These are phyloP conservation scores for Iselma pallidipennis DNA, from an alignment of 2,888 invertebrate genomes.

Conservation along the genomic window DNA sequence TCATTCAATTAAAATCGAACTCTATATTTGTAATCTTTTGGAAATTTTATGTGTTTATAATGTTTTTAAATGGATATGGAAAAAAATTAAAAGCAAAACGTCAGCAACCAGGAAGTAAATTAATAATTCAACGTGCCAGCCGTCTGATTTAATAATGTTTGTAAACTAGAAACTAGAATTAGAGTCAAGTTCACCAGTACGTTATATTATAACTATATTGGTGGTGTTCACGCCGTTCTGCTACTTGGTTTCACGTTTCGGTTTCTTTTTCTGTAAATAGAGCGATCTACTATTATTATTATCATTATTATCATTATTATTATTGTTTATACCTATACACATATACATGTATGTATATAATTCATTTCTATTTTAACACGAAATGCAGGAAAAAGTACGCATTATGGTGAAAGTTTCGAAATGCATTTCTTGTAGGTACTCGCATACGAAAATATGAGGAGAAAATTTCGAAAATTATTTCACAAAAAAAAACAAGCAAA, in stretches of 20 bases:
- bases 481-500: no score
- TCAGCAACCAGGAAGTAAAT: conserved; percentile 32
- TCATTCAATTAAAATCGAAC: neutral
- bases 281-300: conserved; percentile 30
- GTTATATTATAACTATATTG: conserved; percentile 10
- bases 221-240: conserved; percentile 36
- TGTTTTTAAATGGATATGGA: neutral
- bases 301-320: conserved; percentile 1
- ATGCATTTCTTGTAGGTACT: neutral
- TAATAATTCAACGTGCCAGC: conserved; percentile 28
- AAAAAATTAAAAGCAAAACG: neutral
- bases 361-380: conserved; percentile 27
- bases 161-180: conserved; percentile 39
- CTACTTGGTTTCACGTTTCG: conserved; percentile 40
- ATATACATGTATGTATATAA: conserved; percentile 10
- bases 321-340: neutral
- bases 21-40: neutral
- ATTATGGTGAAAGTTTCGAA: neutral
- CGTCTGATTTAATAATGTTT: conserved; percentile 31
- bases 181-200: conserved; percentile 37
- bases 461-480: no score
- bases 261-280: conserved; percentile 45
- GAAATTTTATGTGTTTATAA: no score
- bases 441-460: no score
- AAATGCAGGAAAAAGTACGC: conserved; percentile 10